Evolutionary conservation across 2,888 invertebrate species (phyloP).

Genomic region (Omphaloscelis lunosa): DNA sequence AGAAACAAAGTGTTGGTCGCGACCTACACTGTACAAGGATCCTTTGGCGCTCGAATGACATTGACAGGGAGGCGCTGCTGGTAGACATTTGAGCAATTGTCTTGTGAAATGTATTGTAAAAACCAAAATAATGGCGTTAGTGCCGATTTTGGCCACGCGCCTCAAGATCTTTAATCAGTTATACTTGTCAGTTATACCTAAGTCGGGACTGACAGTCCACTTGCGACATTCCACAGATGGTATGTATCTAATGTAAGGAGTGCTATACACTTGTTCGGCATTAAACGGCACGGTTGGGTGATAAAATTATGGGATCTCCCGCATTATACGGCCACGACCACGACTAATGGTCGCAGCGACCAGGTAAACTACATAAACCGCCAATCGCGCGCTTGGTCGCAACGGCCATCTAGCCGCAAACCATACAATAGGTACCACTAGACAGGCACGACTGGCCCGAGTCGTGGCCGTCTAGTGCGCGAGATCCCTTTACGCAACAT

Average conservation of each 20-base stretch:
- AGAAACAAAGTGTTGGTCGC: conserved; percentile 7
- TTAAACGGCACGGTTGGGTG: not conserved
- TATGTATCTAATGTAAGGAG: not conserved
- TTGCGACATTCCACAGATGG: not conserved
- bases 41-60: not conserved
- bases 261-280: not conserved
- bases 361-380: no score
- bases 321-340: no score
- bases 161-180: not conserved
- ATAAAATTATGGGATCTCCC: not conserved
- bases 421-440: no score
- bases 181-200: no score
- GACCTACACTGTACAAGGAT: not conserved
- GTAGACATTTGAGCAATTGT: not conserved
- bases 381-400: no score
- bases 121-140: not conserved
- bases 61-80: not conserved
- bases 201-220: not conserved
- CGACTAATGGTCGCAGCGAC: no score
- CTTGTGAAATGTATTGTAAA: not conserved
- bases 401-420: no score
- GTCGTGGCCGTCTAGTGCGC: no score
- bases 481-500: not conserved
- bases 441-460: no score
- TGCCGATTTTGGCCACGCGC: not conserved